Percentiles rank a stretch among this genome's conserved stretches.
Evolutionary conservation across 2,113 vertebrate genomes (phyloP).

Genomic region (Calidris pugnax): DNA sequence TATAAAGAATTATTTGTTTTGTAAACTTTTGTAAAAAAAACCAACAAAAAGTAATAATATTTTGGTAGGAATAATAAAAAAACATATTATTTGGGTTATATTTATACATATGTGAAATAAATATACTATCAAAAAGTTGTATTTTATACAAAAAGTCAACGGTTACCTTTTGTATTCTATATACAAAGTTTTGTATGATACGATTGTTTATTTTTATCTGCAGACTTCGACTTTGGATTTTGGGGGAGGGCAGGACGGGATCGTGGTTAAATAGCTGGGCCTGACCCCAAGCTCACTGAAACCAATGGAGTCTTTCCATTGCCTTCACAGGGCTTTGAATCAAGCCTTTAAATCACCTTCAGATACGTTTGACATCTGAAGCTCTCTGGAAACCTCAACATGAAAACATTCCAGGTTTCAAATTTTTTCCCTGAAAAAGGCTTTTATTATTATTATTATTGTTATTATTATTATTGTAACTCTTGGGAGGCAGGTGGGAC

Average conservation of each 20-base stretch:
- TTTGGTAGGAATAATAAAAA: conserved; percentile 83
- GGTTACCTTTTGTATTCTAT: conserved; percentile 86
- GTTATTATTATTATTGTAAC: conserved; percentile 54
- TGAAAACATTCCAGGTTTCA: conserved; percentile 79
- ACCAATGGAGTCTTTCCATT: conserved; percentile 58
- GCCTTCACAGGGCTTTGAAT: conserved; percentile 59
- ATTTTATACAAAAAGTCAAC: conserved; percentile 83
- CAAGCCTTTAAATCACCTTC: conserved; percentile 60
- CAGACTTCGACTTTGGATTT: conserved; percentile 67
- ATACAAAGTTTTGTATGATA: conserved; percentile 81
- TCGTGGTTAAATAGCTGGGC: conserved; percentile 59
- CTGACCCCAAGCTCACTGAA: conserved; percentile 55
- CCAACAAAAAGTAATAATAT: conserved; percentile 72
- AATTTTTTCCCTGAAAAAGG: conserved; percentile 27
- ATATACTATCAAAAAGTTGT: conserved; percentile 82
- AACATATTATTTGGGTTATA: conserved; percentile 86
- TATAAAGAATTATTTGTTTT: conserved; percentile 81
- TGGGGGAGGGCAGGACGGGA: conserved; percentile 55
- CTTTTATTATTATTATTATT: conserved; percentile 49
- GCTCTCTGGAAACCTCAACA: conserved; percentile 72
- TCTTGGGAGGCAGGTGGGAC: conserved; percentile 53
- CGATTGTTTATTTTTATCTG: conserved; percentile 80
- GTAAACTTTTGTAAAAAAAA: conserved; percentile 89
- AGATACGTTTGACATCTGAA: conserved; percentile 62
- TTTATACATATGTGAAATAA: conserved; percentile 88